Base-by-base conservation (phyloP, 2,797 vertebrate species). In the Pseudopleuronectes americanus region DNA sequence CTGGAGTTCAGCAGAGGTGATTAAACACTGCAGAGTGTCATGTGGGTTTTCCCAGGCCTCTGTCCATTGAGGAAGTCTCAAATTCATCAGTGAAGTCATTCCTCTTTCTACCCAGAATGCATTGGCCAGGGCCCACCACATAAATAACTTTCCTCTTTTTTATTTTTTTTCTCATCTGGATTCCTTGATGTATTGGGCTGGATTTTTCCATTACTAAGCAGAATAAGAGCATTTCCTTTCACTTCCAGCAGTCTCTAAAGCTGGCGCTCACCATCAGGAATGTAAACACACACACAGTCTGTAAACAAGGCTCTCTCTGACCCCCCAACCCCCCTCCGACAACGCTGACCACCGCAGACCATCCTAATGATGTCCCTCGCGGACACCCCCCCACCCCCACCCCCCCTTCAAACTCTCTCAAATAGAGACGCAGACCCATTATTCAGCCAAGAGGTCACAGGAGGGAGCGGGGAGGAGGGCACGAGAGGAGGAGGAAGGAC, bases 151-250 rank as follows among this genome's bases (percentile, higher is more conserved):
- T 31, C 10, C 21, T 17, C 24, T 54, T 17, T 54, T 54, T 22
- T 17, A 28, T 54, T 22, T 71, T 74, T 71, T 66, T 26, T 26
- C 5, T 76, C 67, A 77, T 87, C 73, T 87, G 76, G 79, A 89
- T 84, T 89, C 75, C 88, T 91, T 90, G 86, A 91, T 91, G 84
- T 86, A 85, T 84, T 84, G 77, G 85, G 87, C 84, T 90, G 91
- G 88, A 88, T 93, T 94, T 94, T 95, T 93, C 93, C 92, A 94
- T 94, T 90, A 93, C 90, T 90, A 90, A 93, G 92, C 91, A 95
- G 91, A 94, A 94, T 93, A 93, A 92, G 89, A 94, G 92, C 91
- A 92, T 93, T 94, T 95, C 93, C 93, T 93, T 94, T 93, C 88
- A 93, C 91, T 91, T 90, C 87, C 87, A 92, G 88, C 91, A 91